These are phyloP conservation scores for Ditula angustiorana DNA, from an alignment of 2,888 invertebrate species.

Conservation along the genomic window DNA sequence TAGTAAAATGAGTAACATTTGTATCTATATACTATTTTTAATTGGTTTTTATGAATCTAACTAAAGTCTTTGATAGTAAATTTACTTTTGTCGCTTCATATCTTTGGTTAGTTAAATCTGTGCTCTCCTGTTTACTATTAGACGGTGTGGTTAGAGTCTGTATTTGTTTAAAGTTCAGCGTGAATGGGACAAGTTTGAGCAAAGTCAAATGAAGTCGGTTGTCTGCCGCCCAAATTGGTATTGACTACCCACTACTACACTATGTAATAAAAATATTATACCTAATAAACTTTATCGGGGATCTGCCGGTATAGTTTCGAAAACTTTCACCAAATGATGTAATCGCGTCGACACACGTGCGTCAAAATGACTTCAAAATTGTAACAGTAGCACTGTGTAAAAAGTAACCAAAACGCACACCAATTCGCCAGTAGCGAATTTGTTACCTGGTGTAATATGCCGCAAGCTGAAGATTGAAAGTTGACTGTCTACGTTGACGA, in stretches of 20 bases:
- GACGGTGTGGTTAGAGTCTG: neutral
- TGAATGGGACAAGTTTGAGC: neutral
- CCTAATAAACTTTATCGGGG: no score
- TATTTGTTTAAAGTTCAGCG: neutral
- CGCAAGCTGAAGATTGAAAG: no score
- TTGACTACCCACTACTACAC: no score
- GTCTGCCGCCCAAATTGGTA: neutral
- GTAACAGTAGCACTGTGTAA: no score
- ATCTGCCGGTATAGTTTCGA: no score
- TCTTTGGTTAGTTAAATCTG: constrained; percentile 7
- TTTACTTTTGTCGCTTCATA: neutral
- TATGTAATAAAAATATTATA: no score
- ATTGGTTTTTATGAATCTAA: neutral
- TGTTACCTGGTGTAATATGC: no score
- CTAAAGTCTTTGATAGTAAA: neutral
- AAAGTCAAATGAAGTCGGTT: neutral
- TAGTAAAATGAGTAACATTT: neutral
- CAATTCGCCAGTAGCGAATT: no score
- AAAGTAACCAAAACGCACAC: no score
- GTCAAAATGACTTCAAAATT: no score
- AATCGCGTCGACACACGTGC: no score
- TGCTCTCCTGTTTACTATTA: neutral
- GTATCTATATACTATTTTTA: neutral
- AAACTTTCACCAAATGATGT: no score
- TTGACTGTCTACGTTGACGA: neutral